Conservation (phyloP, 2,797 vertebrate genomes). For the Malurus splendens region DNA sequence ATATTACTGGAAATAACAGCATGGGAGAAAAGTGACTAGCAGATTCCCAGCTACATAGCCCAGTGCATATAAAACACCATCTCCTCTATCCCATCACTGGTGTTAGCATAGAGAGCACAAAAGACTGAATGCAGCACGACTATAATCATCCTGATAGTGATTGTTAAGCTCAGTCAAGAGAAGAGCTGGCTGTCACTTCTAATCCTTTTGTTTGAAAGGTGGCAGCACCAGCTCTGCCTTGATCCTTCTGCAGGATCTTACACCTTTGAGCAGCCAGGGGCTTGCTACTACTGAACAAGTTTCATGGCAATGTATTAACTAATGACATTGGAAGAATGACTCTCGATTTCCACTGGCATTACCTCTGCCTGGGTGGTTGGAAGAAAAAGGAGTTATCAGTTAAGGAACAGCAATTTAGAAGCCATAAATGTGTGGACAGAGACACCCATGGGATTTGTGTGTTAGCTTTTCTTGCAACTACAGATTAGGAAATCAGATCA, state of each 20-base stretch:
- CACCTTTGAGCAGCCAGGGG: not conserved
- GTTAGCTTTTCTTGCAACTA: not conserved
- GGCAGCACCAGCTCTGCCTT: not conserved
- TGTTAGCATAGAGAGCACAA: not conserved
- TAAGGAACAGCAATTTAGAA: not conserved
- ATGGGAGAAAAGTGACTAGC: not conserved
- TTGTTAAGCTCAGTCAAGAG: conserved; percentile 19
- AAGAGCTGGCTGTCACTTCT: not conserved
- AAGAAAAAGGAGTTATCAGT: not conserved
- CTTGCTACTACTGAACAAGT: not conserved
- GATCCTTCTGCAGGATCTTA: not conserved
- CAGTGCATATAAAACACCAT: not conserved
- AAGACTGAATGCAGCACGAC: not conserved
- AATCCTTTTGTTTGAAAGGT: not conserved
- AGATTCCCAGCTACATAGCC: not conserved
- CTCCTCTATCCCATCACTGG: not conserved
- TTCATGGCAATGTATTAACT: not conserved
- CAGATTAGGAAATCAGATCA: not conserved
- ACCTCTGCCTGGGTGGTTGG: not conserved
- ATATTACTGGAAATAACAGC: not conserved
- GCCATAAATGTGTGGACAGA: not conserved
- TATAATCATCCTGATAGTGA: not conserved
- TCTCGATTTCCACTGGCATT: conserved; percentile 2
- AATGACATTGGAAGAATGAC: not conserved
- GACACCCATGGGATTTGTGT: not conserved